Percentiles rank a stretch among this genome's conserved stretches.
These are phyloP conservation scores for Aphidoletes aphidimyza DNA, from an alignment of 2,888 invertebrate species.

Conservation along the genomic window DNA sequence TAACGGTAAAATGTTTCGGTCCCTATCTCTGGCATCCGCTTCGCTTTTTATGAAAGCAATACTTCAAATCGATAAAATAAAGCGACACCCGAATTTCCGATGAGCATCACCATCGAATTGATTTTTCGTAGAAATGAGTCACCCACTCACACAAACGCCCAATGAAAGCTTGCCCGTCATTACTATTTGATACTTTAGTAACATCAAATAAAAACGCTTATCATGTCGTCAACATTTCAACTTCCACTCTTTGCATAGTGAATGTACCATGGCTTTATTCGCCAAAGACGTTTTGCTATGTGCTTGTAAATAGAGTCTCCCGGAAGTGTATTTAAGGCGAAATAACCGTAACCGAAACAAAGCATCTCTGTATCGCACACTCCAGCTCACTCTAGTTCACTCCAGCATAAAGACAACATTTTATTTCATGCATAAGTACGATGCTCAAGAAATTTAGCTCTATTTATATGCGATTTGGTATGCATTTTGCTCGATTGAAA, in stretches of 20 bases:
- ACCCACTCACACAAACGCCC: too few species aligned
- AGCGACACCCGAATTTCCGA: background rate
- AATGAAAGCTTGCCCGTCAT: background rate
- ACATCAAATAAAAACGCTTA: slow-evolving; percentile 7
- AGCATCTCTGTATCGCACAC: too few species aligned
- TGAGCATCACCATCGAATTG: background rate
- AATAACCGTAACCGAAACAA: slow-evolving; percentile 24
- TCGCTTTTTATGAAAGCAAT: too few species aligned
- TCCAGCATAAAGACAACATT: background rate
- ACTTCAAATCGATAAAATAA: too few species aligned
- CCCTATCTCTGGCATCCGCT: too few species aligned
- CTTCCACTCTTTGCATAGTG: background rate
- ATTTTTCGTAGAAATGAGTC: background rate
- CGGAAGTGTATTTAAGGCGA: background rate
- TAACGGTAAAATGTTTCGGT: too few species aligned
- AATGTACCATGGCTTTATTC: background rate
- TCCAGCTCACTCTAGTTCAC: too few species aligned
- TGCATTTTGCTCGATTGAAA: slow-evolving; percentile 1
- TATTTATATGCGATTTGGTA: background rate
- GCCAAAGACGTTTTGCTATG: background rate
- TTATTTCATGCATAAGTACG: background rate
- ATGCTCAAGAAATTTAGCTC: background rate
- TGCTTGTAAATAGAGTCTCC: background rate
- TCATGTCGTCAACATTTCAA: background rate
- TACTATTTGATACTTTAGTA: background rate